Base-by-base conservation (phyloP, 2,797 vertebrate genomes). In the Molossus molossus region DNA sequence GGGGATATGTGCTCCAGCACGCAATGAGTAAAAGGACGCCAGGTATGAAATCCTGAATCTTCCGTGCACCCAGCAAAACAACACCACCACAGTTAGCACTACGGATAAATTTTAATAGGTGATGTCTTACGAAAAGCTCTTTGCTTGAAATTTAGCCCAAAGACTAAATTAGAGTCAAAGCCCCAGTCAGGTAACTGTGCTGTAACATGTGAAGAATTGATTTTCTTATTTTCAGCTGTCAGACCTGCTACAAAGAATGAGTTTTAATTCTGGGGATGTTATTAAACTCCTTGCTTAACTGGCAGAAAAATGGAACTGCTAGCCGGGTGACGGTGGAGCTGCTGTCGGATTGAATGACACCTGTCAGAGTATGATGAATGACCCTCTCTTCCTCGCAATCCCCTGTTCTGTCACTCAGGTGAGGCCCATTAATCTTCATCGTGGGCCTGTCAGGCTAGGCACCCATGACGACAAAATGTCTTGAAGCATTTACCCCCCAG, bases 301-400 rank as follows among this genome's bases (percentile, higher is more conserved):
- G 98, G 98, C 98, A 99, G 98, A 98, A 98, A 98, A 99, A 98
- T 98, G 98, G 98, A 98, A 98, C 98, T 87, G 20, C 97, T 92
- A 97, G 98, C 98, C 98, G 89, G 98, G 98, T 96, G 53, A 96
- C 40, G 60, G 97, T 80, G 94, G 97, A 94, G 93, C 53, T 79
- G 96, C 98, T 98, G 98, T 98, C 98, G 97, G 97, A 97, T 98
- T 99, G 99, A 99, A 99, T 99, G 99, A 99, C 99, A 99, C 99
- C 99, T 99, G 99, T 99, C 99, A 99, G 98, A 97, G 98, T 98
- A 99, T 99, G 99, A 99, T 99, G 99, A 99, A 99, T 99, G 99
- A 99, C 99, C 99, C 99, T 98, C 99, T 98, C 99, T 99, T 99
- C 99, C 99, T 99, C 99, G 99, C 99, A 99, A 99, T 99, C 99